These are phyloP conservation scores for Aulostomus chinensis DNA, from an alignment of 2,797 vertebrate species.

Conservation along the genomic window DNA sequence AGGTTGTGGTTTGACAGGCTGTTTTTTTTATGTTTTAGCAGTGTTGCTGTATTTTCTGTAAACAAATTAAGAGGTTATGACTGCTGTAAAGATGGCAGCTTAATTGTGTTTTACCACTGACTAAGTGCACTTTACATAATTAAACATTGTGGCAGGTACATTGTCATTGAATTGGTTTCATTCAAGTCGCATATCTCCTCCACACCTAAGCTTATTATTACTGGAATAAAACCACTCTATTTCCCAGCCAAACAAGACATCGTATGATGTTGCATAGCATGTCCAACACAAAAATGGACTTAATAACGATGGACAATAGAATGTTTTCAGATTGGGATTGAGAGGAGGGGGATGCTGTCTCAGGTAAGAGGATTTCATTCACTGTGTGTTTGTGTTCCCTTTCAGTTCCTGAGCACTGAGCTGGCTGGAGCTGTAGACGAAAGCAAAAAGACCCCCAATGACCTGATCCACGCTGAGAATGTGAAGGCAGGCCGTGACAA, in stretches of 20 bases:
- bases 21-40: not conserved
- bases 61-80: slow-evolving; percentile 16
- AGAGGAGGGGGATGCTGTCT: slow-evolving; percentile 14
- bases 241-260: slow-evolving; percentile 36
- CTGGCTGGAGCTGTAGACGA: slow-evolving; percentile 92
- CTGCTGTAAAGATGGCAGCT: slow-evolving; percentile 23
- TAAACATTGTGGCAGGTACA: slow-evolving; percentile 36
- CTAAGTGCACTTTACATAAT: slow-evolving; percentile 58
- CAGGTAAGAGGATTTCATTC: slow-evolving; percentile 39
- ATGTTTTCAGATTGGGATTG: slow-evolving; percentile 37
- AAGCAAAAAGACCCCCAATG: slow-evolving; percentile 93
- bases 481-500: slow-evolving; percentile 95
- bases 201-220: slow-evolving; percentile 13
- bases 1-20: too few relatives aligned
- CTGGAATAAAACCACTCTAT: slow-evolving; percentile 26
- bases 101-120: slow-evolving; percentile 41
- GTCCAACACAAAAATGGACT: slow-evolving; percentile 46
- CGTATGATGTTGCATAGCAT: slow-evolving; percentile 24
- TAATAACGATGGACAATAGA: slow-evolving; percentile 54
- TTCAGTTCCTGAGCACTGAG: slow-evolving; percentile 91
- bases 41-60: slow-evolving; percentile 6
- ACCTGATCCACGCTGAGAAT: slow-evolving; percentile 95
- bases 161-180: slow-evolving; percentile 43
- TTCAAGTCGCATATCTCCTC: slow-evolving; percentile 29
- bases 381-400: slow-evolving; percentile 33